Evolutionary conservation across 2,113 vertebrate species (phyloP), one percentile per base, ranked within the genome.

Genomic region (Elephantulus edwardii): DNA sequence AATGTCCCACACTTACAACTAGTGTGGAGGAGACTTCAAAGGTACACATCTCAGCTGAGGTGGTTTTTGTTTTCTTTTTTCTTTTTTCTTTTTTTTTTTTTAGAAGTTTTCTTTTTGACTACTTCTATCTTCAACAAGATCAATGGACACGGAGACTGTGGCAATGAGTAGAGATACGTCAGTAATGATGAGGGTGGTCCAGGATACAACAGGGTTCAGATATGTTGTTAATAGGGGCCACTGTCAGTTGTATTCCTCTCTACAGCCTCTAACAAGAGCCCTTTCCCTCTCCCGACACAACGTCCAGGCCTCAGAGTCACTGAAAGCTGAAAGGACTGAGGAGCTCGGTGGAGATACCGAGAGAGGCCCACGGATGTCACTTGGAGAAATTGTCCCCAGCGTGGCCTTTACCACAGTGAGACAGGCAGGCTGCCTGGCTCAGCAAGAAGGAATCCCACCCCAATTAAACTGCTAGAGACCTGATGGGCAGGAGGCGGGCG

Each of bases 381-480:
- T 83, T 58, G 0, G 0, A 72, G 66, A 85, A 79, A 33, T 7
- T 26, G 7, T 72, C 64, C 66, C 85, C 46, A 54, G 85, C 16
- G 2, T 30, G 50, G 50, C 40, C 19, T 1, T 0, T 1, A 16
- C 35, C 26, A 8, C 38, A 50, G 48, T 5, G 38, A 46, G 20
- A 40, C 22, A 44, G 38, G 54, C 20, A 24, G 33, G 42, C 28
- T 30, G 66, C 75, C 64, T 42, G 0, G 26, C 71, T 44, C 0
- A 2, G 44, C 8, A n/a, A 19, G 60, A 81, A 79, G 40, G 58
- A 91, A 60, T 88, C 74, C 75, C 93, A 88, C 52, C 60, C 68
- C 93, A 95, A 81, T 95, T 92, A 93, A 92, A 74, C 3, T 48
- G 64, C 71, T 19, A 17, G 46, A 72, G 60, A 5, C 64, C 82